Base-by-base conservation (phyloP, 2,888 invertebrate species). In the Lasioglossum marginatum region DNA sequence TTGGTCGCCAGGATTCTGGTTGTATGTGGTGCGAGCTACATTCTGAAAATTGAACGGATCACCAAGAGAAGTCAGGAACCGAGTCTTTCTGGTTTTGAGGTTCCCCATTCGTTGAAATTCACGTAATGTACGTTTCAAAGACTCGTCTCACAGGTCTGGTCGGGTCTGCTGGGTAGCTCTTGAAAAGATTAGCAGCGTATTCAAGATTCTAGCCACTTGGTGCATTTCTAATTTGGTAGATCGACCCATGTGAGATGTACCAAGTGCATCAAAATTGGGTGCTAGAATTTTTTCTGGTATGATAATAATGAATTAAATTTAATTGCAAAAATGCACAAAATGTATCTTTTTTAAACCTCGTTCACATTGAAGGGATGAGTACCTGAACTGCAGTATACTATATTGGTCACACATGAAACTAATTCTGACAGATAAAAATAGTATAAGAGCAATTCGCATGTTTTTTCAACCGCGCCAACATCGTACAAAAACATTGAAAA, bases 71-170 rank as follows among this genome's bases (percentile, higher is more conserved):
- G 12, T 12, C n/a, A n/a, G 57, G 10, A 12, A 57, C 57, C 57
- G 57, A 57, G 57, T 57, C n/a, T 57, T 57, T n/a, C 57, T 12
- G n/a, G 57, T 57, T 57, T 57, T n/a, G 57, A n/a, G 57, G 57
- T 57, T 52, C 52, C 23, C 52, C 52, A 10, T 52, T n/a, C 57
- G 57, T n/a, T 57, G 57, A 57, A 57, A 57, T 57, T 57, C n/a
- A 12, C 57, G n/a, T n/a, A 23, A 57, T 1, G 57, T 4, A 57
- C 57, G 57, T 57, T 57, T 12, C 57, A 63, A 16, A 16, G 63
- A 31, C 31, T 63, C 19, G 31, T 5, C 60, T 60, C 60, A 5
- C 63, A 19, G 31, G 63, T 57, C 57, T n/a, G n/a, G 57, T n/a
- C 4, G 4, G n/a, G n/a, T 57, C 57, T 57, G n/a, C n/a, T 4